A percentile compares a stretch with the other conserved stretches of the same genome.
Conservation (phyloP, 2,888 invertebrate genomes). For the Lottia scabra region DNA sequence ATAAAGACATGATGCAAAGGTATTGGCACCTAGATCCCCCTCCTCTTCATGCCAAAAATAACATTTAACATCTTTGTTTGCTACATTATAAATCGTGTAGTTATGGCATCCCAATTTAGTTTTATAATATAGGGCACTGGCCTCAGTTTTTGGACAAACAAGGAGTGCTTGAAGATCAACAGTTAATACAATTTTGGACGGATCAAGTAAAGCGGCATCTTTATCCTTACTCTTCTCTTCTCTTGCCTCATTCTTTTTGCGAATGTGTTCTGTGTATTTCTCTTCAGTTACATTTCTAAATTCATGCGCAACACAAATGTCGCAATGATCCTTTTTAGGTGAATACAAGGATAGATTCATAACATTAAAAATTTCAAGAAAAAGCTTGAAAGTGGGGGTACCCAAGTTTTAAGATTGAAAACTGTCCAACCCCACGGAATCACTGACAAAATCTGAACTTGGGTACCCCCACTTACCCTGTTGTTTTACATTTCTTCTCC, state of each 20-base stretch:
- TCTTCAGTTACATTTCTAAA: not conserved
- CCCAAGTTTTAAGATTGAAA: no score
- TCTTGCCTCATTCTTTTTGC: not conserved
- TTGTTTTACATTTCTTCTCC: no score
- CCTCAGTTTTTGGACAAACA: conserved; percentile 12
- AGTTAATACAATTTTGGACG: not conserved
- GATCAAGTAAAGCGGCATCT: not conserved
- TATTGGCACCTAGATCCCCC: conserved; percentile 12
- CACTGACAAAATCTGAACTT: no score
- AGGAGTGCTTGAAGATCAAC: conserved; percentile 19
- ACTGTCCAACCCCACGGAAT: no score
- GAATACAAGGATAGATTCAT: conserved; percentile 8
- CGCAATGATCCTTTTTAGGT: conserved; percentile 21
- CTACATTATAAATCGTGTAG: conserved; percentile 14
- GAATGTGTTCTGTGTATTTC: not conserved
- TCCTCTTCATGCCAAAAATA: no score
- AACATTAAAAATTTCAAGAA: conserved; percentile 4
- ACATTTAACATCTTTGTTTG: conserved; percentile 13
- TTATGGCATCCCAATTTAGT: conserved; percentile 18
- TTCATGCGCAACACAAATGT: conserved; percentile 1
- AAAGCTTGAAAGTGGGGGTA: not conserved
- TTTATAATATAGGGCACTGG: conserved; percentile 17
- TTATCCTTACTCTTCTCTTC: conserved; percentile 14
- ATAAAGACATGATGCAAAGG: conserved; percentile 14
- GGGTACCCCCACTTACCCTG: no score